Evolutionary conservation across 2,888 invertebrate species (phyloP).

Genomic region (Dioctria rufipes): DNA sequence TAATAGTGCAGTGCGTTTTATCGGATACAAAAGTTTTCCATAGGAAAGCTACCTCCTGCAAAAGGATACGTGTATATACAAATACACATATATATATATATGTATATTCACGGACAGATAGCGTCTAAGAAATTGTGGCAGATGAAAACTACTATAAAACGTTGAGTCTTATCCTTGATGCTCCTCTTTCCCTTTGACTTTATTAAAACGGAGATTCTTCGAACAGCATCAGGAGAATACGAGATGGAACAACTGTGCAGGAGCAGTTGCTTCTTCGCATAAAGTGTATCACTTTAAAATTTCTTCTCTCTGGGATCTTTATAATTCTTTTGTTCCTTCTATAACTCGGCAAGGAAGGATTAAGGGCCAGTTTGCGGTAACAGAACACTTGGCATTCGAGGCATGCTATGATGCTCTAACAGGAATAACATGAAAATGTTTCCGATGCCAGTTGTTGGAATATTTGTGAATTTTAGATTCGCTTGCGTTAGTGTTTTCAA

Average conservation of each 20-base stretch:
- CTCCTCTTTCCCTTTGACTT: constrained; percentile 34
- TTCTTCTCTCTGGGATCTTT: constrained; percentile 4
- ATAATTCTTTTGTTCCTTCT: constrained; percentile 14
- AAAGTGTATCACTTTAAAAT: constrained; percentile 43
- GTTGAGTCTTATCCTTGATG: background rate
- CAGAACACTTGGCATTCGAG: constrained; percentile 43
- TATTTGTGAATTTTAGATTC: constrained; percentile 46
- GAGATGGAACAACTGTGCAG: constrained; percentile 12
- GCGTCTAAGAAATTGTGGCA: constrained; percentile 29
- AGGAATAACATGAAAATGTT: constrained; percentile 36
- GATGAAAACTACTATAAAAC: constrained; percentile 35
- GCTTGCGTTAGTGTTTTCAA: background rate
- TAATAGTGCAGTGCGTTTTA: constrained; percentile 1
- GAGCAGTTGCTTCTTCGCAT: constrained; percentile 28
- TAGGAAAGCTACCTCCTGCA: background rate
- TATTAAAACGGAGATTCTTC: constrained; percentile 40
- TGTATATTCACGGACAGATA: background rate
- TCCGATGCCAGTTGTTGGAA: constrained; percentile 31
- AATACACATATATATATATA: too few relatives aligned
- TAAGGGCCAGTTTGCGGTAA: constrained; percentile 35
- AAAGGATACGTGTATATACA: background rate
- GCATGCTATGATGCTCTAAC: constrained; percentile 8
- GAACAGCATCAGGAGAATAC: background rate
- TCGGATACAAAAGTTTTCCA: constrained; percentile 10
- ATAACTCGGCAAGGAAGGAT: constrained; percentile 24